Percentiles rank a stretch among this genome's conserved stretches.
phyloP scores from a whole-genome alignment of 2,888 invertebrate species.

The Euplagia quadripunctaria region DNA sequence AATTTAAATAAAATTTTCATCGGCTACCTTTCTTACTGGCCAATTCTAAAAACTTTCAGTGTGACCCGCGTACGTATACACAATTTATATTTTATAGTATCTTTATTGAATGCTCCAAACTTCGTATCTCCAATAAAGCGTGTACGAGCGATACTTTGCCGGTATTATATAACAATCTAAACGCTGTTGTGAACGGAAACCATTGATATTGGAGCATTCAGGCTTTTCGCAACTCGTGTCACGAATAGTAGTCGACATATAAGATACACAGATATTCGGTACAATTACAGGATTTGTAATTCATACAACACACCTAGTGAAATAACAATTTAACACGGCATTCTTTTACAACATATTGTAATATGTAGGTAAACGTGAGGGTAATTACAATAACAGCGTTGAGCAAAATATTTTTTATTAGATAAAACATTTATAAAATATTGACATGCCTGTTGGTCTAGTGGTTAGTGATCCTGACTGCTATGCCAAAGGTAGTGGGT shows the following conservation, averaged over 20 bases:
- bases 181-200: constrained; percentile 17
- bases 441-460: no score
- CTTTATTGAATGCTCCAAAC: constrained; percentile 8
- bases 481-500: no score
- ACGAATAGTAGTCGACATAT: constrained; percentile 15
- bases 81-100: not conserved
- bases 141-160: constrained; percentile 3
- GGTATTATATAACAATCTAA: constrained; percentile 9
- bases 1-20: no score
- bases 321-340: not conserved
- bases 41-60: no score
- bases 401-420: not conserved
- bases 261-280: not conserved
- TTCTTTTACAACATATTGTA: not conserved
- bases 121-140: constrained; percentile 1
- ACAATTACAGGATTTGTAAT: not conserved
- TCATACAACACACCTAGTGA: not conserved
- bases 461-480: no score
- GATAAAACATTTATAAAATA: not conserved
- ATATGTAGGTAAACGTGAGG: no score
- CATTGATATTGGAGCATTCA: constrained; percentile 15
- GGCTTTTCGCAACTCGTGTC: constrained; percentile 19
- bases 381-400: not conserved
- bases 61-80: no score
- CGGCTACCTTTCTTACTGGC: no score